Evolutionary conservation across 2,888 invertebrate genomes (phyloP), one percentile per base, ranked within the genome.

Genomic region (Napeogenes inachia): DNA sequence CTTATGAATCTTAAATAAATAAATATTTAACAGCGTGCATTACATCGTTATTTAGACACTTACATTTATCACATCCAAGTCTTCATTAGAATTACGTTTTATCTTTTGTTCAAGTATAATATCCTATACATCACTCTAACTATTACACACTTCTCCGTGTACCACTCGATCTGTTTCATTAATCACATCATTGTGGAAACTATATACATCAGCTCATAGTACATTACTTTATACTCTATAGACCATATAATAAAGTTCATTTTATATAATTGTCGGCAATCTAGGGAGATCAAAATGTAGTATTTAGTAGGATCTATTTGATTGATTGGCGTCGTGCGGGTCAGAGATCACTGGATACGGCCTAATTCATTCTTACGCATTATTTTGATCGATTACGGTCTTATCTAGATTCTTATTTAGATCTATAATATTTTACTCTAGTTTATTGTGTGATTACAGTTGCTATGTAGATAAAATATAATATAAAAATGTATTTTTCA

Each of bases 241-340:
- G 1, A 3, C 42, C 57, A 46, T 0, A 0, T 0, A 0, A 46
- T 67, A 78, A 63, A 69, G 81, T 73, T 72, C 59, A 73, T 56
- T 76, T 70, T 30, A 69, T 59, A 47, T 64, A 64, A 13, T 10
- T 13, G 54, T 57, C 60, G 47, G 32, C 33, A 4, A 53, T 58
- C 35, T 54, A 59, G 59, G 71, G 68, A 72, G 75, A 75, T 77
- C 74, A 75, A 76, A 78, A 78, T 76, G 75, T 72, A 74, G 79
- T 80, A 77, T 83, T 85, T 81, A 83, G 81, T 68, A 66, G 82
- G 84, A 83, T 86, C 81, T 78, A 70, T 74, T 78, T 87, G 89
- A 88, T 89, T 82, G 89, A 88, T 87, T 78, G 85, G 80, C 79
- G 77, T 71, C 75, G 78, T 74, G 74, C 71, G 75, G 84, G 82